These are phyloP conservation scores for Nycticorax nycticorax DNA, from an alignment of 2,113 vertebrate species.

Conservation along the genomic window DNA sequence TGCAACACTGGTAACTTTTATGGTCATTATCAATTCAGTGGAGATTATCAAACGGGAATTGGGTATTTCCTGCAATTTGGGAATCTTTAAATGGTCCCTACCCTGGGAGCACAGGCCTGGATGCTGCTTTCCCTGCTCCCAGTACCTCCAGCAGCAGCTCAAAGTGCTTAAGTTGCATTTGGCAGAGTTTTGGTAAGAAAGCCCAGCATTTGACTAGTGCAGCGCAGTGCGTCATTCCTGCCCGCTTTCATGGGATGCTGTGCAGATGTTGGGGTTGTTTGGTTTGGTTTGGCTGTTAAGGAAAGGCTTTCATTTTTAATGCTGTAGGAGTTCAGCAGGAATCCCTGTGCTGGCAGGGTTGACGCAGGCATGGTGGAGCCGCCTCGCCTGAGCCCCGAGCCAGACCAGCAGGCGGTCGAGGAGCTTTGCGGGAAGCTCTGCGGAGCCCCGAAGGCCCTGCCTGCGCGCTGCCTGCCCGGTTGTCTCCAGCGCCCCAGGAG, in stretches of 20 bases:
- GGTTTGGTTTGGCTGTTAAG: not conserved
- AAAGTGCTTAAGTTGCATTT: not conserved
- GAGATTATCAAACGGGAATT: not conserved
- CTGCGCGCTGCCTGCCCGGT: rapidly evolving
- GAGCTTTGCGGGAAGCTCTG: not conserved
- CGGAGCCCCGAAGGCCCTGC: not conserved
- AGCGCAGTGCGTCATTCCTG: not conserved
- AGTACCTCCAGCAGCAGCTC: not conserved
- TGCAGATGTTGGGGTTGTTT: not conserved
- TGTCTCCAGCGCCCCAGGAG: not conserved
- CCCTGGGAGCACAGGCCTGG: not conserved
- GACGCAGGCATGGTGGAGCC: not conserved
- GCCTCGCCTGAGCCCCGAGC: not conserved
- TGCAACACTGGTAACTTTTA: not conserved
- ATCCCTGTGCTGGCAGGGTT: not conserved
- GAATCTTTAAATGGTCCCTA: not conserved
- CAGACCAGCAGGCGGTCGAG: not conserved
- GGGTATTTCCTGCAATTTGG: not conserved
- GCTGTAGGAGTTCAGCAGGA: not conserved
- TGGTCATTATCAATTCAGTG: not conserved
- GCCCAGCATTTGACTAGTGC: rapidly evolving
- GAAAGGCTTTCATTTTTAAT: not conserved
- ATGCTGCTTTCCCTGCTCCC: not conserved
- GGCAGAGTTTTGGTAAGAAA: not conserved
- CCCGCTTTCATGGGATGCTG: not conserved